phyloP scores from a whole-genome alignment of 2,113 vertebrate genomes.

The Eira barbara region DNA sequence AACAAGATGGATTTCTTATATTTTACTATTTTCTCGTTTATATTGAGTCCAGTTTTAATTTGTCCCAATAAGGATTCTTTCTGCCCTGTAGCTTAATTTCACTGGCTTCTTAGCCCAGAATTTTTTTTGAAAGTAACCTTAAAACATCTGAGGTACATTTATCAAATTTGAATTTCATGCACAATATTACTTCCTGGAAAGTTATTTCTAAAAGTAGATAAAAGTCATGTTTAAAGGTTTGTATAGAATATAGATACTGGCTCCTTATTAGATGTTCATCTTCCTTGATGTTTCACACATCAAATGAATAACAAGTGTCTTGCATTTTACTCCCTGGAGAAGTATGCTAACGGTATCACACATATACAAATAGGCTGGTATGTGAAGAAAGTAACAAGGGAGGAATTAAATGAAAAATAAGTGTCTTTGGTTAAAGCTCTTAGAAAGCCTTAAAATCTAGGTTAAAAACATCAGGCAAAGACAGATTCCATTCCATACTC shows the following conservation, averaged over 20 bases:
- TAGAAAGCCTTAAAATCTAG: conserved; percentile 45
- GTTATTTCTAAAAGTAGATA: conserved; percentile 23
- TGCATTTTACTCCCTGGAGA: conserved; percentile 56
- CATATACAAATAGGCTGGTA: conserved; percentile 59
- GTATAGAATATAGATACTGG: not conserved
- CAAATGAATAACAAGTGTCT: conserved; percentile 47
- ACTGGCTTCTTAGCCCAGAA: not conserved
- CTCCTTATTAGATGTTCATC: conserved; percentile 25
- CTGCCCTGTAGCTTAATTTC: not conserved
- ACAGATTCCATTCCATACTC: not conserved
- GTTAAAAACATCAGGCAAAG: conserved; percentile 37
- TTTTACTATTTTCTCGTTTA: conserved; percentile 15
- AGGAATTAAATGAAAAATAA: conserved; percentile 49
- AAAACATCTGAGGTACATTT: not conserved
- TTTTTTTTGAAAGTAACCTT: conserved; percentile 9
- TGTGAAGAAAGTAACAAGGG: conserved; percentile 57
- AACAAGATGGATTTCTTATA: conserved; percentile 37
- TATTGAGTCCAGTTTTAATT: conserved; percentile 38
- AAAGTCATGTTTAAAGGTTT: not conserved
- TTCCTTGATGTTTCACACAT: conserved; percentile 18
- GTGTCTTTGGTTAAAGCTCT: conserved; percentile 32
- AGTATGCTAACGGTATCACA: conserved; percentile 57
- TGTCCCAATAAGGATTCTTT: not conserved
- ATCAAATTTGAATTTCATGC: not conserved
- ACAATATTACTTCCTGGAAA: conserved; percentile 28